Base-by-base conservation (phyloP, 2,797 vertebrate species). In the Paramormyrops hopkinsi region DNA sequence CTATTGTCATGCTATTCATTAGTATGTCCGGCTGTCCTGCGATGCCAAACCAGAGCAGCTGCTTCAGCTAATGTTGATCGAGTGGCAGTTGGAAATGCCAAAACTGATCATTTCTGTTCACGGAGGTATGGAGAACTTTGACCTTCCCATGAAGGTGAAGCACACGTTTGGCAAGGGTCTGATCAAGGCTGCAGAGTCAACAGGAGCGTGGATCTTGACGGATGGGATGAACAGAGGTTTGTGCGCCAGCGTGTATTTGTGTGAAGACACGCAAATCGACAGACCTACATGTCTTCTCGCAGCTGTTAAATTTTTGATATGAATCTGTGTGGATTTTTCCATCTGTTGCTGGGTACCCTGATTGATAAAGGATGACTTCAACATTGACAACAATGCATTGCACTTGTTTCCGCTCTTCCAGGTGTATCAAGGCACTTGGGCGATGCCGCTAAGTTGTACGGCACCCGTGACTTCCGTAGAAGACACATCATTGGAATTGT, bases 31-130 rank as follows among this genome's bases (percentile, higher is more conserved):
- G 90, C 94, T 97, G 85, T 97, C 98, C 48, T 97, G 97, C 37
- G 97, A 99, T 88, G 96, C 97, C 25, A 97, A 92, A 90, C 88
- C 96, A 79, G 98, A 99, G 89, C 94, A 95, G 14, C 91, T 99
- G 22, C 93, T 98, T 89, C 97, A 98, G 44, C 93, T 99, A 91
- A 98, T 99, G 97, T 91, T 98, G 92, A 96, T 93, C 91, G 97
- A 99, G 93, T 99, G 98, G 98, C 97, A 99, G 92, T 98, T 99
- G 97, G 98, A 98, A 62, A 94, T 97, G 91, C 98, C 98, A 82
- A 99, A 99, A 92, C 94, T 99, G 5, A 95, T 99, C 12, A 96
- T 99, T 89, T 98, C 97, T 0, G 96, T 99, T 91, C 97, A 99
- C 0, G 98, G 98, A 54, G 98, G 98, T 8, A 95, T 95, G n/a